phyloP scores from a whole-genome alignment of 2,113 vertebrate species.

The Oenanthe oenanthe region DNA sequence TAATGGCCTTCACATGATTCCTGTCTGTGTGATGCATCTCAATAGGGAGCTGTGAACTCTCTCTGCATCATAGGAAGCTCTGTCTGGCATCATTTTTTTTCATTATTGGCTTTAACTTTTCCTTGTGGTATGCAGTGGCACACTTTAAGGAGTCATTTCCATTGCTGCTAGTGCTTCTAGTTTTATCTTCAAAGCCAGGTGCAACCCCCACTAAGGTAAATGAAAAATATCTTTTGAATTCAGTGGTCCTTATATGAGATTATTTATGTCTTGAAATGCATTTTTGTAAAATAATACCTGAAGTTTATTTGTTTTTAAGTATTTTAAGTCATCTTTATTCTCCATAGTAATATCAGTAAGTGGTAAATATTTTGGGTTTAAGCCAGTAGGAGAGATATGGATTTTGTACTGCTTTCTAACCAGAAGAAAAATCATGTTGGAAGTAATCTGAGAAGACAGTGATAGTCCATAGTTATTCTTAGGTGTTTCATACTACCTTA shows the following conservation, averaged over 20 bases:
- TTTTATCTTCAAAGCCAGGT: neutral
- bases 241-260: neutral
- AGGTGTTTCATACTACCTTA: no score
- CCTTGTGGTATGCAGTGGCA: neutral
- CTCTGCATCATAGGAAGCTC: neutral
- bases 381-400: neutral
- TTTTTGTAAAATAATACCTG: neutral
- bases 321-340: neutral
- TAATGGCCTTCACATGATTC: neutral
- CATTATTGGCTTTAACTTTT: neutral
- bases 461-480: neutral
- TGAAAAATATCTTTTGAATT: neutral
- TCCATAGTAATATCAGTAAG: neutral
- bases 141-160: constrained; percentile 21
- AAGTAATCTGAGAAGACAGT: neutral
- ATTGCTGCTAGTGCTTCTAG: neutral
- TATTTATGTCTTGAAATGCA: neutral
- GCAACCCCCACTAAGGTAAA: neutral
- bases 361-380: neutral
- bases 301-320: neutral
- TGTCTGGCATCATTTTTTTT: neutral
- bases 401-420: neutral
- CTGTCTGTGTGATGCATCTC: neutral
- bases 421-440: neutral
- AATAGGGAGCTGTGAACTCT: neutral